Base-by-base conservation (phyloP, 2,113 vertebrate genomes). In the Rattus norvegicus region DNA sequence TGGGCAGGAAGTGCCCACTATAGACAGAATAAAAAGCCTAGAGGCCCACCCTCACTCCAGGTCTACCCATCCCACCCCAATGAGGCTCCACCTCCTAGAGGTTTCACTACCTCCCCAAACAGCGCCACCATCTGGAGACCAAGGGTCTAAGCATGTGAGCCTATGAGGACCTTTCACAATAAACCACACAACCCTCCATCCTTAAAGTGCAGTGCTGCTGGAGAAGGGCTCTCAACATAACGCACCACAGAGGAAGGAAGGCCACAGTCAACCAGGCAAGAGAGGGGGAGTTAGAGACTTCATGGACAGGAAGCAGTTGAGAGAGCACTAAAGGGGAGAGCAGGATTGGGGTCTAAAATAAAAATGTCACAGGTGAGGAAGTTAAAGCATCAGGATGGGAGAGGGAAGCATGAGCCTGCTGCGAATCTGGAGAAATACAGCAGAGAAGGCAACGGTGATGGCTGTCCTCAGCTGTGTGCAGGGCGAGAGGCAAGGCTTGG, bases 41-140 rank as follows among this genome's bases (percentile, higher is more conserved):
- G 39, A 83, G 54, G 20, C 22, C 80, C 20, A 26, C 33, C 52
- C 36, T 59, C 36, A 59, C 10, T 39, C 54, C 36, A 39, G 22
- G 36, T 84, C 56, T 33, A 39, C 7, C 2, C 24, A 28, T 3
- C 14, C n/a, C 2, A 30, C 2, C 7, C 7, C 1, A 39, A 7
- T 28, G 13, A 63, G 26, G 8, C 24, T 63, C 59, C 14, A 30
- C 24, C 1, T 26, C 81, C 81, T 59, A 84, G 39, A 39, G 5
- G 11, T 26, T 61, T 28, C n/a, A 14, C 56, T 36, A 9, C 20
- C 36, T n/a, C 54, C 79, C 10, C 33, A 59, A 61, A 83, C 36
- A 83, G 36, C 5, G 19, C 56, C 56, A 39, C 36, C n/a, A 14
- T 17, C 56, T 61, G 59, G n/a, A 63, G 81, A 83, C 52, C 36